Evolutionary conservation across 2,888 invertebrate genomes (phyloP).

Genomic region (Lampropteryx suffumata): DNA sequence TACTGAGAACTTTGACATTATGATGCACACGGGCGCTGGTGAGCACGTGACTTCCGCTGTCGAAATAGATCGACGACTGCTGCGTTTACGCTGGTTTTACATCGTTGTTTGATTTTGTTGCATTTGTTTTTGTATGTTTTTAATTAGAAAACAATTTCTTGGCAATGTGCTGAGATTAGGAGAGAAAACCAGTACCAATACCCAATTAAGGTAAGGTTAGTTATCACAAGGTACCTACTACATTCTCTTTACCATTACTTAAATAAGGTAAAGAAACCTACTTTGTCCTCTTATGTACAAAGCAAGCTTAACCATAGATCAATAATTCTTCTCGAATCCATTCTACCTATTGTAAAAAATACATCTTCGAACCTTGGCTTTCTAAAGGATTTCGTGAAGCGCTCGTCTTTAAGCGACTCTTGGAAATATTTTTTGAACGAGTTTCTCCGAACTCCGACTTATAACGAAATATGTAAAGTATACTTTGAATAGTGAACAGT

Average conservation of each 20-base stretch:
- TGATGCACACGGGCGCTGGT: slow-evolving; percentile 57
- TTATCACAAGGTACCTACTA: no score
- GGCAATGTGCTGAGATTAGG: no score
- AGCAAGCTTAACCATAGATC: slow-evolving; percentile 21
- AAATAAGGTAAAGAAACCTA: slow-evolving; percentile 7
- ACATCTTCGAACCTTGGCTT: slow-evolving; percentile 36
- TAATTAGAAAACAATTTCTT: no score
- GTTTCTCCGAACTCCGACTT: slow-evolving; percentile 30
- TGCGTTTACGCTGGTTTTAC: slow-evolving; percentile 37
- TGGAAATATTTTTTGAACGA: slow-evolving; percentile 29
- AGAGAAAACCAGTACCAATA: no score
- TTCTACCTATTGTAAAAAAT: slow-evolving; percentile 39
- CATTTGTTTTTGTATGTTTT: neutral
- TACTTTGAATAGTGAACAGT: slow-evolving; percentile 17
- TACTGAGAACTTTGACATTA: slow-evolving; percentile 71
- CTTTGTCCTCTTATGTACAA: slow-evolving; percentile 7
- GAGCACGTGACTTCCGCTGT: slow-evolving; percentile 72
- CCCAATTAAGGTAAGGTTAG: no score
- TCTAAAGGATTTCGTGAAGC: slow-evolving; percentile 34
- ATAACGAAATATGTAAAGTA: slow-evolving; percentile 25
- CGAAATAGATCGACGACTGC: slow-evolving; percentile 64
- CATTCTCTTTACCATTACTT: neutral
- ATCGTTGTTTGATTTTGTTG: slow-evolving; percentile 17
- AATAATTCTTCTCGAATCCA: slow-evolving; percentile 32
- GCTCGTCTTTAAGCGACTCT: slow-evolving; percentile 29